Evolutionary conservation across 1,140 invertebrate species (phyloP), one percentile per base, ranked within the genome.

Genomic region (Fopius arisanus): DNA sequence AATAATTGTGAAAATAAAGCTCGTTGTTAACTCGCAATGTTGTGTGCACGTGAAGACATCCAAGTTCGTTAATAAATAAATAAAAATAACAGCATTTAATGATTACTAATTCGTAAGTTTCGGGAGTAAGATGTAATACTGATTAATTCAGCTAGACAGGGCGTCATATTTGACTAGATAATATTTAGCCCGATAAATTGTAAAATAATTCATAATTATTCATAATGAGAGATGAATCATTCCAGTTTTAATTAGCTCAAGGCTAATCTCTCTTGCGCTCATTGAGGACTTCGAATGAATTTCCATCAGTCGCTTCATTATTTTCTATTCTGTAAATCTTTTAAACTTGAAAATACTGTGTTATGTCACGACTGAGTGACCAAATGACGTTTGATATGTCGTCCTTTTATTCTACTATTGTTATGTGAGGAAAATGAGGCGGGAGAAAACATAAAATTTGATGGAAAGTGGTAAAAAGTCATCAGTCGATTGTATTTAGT

Each of bases 11-110:
- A 74, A 21, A 4, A 29, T 26, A 67, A 74, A 69, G 65, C 70
- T 78, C 68, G 75, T 79, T 81, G 72, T 77, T 79, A 77, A 51
- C 43, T 67, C 79, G 75, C 70, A 78, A 79, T 77, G 62, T 74
- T 79, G 75, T 78, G 73, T 62, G 68, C 78, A 62, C 69, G 71
- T 75, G 70, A 75, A 63, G 43, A 75, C 67, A 65, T 48, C 51
- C 54, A 74, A 70, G 37, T 51, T 74, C 73, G 73, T 72, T 72
- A 41, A 68, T 43, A 48, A 72, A 71, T 63, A 66, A 67, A 63
- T 2, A 48, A 59, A 66, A 67, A 72, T n/a, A 48, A 67, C 37
- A 67, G 71, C 66, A 73, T 73, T 73, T 67, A 67, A 67, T 63
- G 19, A 73, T 31, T 72, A 66, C 23, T 72, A 66, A 65, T 67